phyloP scores from a whole-genome alignment of 1,140 invertebrate species.

The Diabrotica virgifera region DNA sequence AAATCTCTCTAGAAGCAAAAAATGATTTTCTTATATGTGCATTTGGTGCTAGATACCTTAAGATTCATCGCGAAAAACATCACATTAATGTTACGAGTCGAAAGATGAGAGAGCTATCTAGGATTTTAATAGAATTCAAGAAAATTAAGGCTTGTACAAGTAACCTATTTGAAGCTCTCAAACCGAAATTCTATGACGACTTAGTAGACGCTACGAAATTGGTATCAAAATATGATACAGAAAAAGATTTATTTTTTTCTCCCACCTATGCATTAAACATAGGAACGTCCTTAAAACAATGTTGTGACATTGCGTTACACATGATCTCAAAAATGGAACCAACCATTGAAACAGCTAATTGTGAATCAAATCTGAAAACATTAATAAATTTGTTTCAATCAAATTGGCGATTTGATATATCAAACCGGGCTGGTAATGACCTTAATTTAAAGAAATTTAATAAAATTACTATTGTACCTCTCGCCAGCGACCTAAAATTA shows the following conservation, averaged over 20 bases:
- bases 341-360: slow-evolving; percentile 22
- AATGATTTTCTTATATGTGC: slow-evolving; percentile 32
- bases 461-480: slow-evolving; percentile 42
- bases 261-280: slow-evolving; percentile 34
- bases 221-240: slow-evolving; percentile 21
- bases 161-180: slow-evolving; percentile 24
- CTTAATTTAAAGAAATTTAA: slow-evolving; percentile 42
- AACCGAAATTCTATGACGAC: slow-evolving; percentile 27
- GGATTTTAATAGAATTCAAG: slow-evolving; percentile 28
- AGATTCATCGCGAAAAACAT: slow-evolving; percentile 30
- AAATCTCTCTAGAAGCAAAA: slow-evolving; percentile 31
- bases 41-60: slow-evolving; percentile 26
- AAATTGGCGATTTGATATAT: slow-evolving; percentile 34
- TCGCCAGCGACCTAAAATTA: slow-evolving; percentile 44
- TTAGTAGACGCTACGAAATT: slow-evolving; percentile 27
- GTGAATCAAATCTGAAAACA: slow-evolving; percentile 29
- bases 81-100: slow-evolving; percentile 24
- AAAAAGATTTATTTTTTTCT: slow-evolving; percentile 25
- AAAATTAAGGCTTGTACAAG: slow-evolving; percentile 19
- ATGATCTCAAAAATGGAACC: slow-evolving; percentile 11
- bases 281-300: slow-evolving; percentile 33
- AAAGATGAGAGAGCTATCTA: slow-evolving; percentile 36
- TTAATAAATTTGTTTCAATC: slow-evolving; percentile 30
- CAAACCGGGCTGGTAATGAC: slow-evolving; percentile 38
- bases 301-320: slow-evolving; percentile 27